Conservation (phyloP, 2,797 vertebrate species). For the Coranthus polyacanthus region DNA sequence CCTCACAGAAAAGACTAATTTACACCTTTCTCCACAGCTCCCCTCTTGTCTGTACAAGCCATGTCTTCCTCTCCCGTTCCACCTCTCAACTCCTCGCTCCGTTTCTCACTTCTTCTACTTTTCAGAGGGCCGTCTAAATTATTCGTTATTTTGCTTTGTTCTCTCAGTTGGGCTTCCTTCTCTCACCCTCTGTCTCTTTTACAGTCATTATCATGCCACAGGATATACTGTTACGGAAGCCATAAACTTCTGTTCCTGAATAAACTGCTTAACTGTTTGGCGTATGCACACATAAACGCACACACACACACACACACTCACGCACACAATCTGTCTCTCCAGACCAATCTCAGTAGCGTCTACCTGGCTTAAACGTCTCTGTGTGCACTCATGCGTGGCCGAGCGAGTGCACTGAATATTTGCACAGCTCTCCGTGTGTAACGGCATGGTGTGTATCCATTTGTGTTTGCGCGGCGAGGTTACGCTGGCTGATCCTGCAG, state of each 20-base stretch:
- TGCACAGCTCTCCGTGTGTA: constrained; percentile 46
- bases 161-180: constrained; percentile 26
- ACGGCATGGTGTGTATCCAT: constrained; percentile 25
- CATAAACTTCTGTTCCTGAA: constrained; percentile 66
- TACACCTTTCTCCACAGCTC: constrained; percentile 72
- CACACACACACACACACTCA: constrained; percentile 6
- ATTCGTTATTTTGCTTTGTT: constrained; percentile 55
- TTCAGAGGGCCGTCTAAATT: constrained; percentile 42
- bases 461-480: constrained; percentile 61
- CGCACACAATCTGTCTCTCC: constrained; percentile 22
- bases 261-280: constrained; percentile 63
- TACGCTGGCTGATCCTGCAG: constrained; percentile 70
- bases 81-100: constrained; percentile 30
- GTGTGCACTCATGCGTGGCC: background rate
- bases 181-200: constrained; percentile 45
- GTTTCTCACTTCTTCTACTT: constrained; percentile 41
- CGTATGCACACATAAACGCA: constrained; percentile 4
- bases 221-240: constrained; percentile 60
- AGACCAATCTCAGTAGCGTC: background rate
- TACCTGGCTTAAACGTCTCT: background rate
- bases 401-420: constrained; percentile 42
- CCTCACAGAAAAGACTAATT: constrained; percentile 75
- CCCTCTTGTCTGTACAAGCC: constrained; percentile 62
- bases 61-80: constrained; percentile 36
- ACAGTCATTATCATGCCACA: constrained; percentile 64